Evolutionary conservation across 1,140 invertebrate species (phyloP), one percentile per base, ranked within the genome.

Genomic region (Euwallacea fornicatus): DNA sequence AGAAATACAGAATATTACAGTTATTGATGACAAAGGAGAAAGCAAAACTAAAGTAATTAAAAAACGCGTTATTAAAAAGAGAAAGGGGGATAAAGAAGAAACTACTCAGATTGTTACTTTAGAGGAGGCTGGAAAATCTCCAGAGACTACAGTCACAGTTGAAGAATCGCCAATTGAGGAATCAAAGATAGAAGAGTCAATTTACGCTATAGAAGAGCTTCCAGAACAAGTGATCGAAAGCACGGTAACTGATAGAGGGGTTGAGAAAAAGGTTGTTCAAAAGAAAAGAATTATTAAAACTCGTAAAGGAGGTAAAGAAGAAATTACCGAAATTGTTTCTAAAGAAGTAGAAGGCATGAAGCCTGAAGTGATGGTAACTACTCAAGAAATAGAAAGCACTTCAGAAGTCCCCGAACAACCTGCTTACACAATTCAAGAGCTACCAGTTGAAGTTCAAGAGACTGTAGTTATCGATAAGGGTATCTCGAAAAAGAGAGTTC

Each of bases 251-350:
- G 80, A 84, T 62, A 76, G 80, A 46, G 78, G 78, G 7, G 76
- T 77, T 59, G 69, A 72, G 0, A 66, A 72, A 11, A 74, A 78
- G 62, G 75, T 74, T 73, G 71, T 76, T 56, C 79, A 78, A 0
- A 82, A 80, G 71, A 82, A 81, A 73, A 43, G 63, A 78, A 80
- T 41, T 71, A 80, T 81, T 55, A 83, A 81, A 11, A 84, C 82
- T 62, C 78, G 78, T 10, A 81, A 81, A 44, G 84, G 82, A 15
- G 76, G 77, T 8, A 83, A 81, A 69, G 70, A 83, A 68, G 79
- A 84, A 76, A 76, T 81, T 3, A 82, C 80, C 1, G 82, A 84
- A 77, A 82, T 83, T 69, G 81, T 82, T 21, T 83, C 83, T 11
- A 77, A 82, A 56, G 79, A 83, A 77, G 81, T 83, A 75, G 82